Percentiles rank a stretch among this genome's conserved stretches.
phyloP scores from a whole-genome alignment of 2,113 vertebrate species.

The Climacteris rufus region DNA sequence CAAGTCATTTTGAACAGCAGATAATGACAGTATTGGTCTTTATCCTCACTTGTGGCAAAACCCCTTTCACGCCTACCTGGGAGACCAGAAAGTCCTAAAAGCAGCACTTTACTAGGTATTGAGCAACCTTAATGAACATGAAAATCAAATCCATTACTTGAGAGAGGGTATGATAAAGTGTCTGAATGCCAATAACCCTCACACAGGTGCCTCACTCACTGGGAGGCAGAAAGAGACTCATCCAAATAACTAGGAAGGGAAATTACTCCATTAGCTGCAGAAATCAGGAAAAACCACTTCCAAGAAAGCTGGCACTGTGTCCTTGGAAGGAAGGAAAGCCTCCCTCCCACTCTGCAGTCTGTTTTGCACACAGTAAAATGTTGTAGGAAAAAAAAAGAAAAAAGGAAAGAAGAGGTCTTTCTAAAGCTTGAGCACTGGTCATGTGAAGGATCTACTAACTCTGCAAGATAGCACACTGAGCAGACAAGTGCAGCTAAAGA shows the following conservation, averaged over 20 bases:
- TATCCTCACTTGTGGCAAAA: background rate
- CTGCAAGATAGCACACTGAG: background rate
- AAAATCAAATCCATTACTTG: constrained; percentile 23
- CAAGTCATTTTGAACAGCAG: background rate
- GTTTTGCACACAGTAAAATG: background rate
- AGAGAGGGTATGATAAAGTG: background rate
- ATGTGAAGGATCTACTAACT: background rate
- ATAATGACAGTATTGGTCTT: background rate
- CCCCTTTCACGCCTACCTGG: background rate
- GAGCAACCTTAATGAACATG: background rate
- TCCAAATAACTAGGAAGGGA: background rate
- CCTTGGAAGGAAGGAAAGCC: background rate
- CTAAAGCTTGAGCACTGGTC: background rate
- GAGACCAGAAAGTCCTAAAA: constrained; percentile 1
- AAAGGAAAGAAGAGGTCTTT: background rate
- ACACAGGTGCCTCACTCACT: background rate
- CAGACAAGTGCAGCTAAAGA: background rate
- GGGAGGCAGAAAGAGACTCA: background rate
- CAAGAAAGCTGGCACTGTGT: background rate
- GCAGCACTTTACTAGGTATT: background rate
- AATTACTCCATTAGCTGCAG: constrained; percentile 18
- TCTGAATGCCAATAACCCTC: background rate
- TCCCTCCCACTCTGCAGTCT: background rate
- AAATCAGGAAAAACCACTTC: background rate
- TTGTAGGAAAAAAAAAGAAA: background rate